Evolutionary conservation across 2,113 vertebrate genomes (phyloP).

Genomic region (Boulengeromyrus knoepffleri): DNA sequence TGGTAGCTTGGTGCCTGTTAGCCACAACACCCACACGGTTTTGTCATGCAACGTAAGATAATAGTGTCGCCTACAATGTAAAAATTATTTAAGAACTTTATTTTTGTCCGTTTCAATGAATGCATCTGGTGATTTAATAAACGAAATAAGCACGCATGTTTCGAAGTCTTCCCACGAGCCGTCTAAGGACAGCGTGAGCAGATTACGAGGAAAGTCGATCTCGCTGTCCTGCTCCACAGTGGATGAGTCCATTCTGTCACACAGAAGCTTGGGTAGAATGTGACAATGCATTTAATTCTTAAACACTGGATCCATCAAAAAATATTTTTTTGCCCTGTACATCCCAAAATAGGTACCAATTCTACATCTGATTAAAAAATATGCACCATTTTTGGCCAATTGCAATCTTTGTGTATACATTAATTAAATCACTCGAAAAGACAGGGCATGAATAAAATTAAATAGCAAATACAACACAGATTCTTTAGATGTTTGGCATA

Average conservation of each 20-base stretch:
- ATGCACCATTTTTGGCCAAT: not conserved
- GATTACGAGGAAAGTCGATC: too few species aligned
- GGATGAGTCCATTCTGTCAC: not conserved
- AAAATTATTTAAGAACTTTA: slow-evolving; percentile 11
- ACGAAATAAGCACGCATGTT: slow-evolving; percentile 69
- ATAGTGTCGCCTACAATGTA: not conserved
- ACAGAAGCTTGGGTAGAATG: not conserved
- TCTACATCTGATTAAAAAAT: not conserved
- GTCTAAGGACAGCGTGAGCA: not conserved
- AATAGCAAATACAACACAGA: not conserved
- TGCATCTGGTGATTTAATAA: slow-evolving; percentile 47
- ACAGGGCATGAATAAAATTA: not conserved
- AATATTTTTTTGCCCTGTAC: not conserved
- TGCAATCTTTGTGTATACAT: not conserved
- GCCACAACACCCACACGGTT: not conserved
- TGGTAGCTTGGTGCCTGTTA: not conserved
- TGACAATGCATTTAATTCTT: not conserved
- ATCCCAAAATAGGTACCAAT: not conserved
- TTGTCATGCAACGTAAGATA: not conserved
- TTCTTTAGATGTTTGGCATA: not conserved
- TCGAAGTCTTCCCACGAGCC: slow-evolving; percentile 36
- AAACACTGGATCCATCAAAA: not conserved
- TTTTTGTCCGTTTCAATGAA: slow-evolving; percentile 61
- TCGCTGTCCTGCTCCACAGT: not conserved
- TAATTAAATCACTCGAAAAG: not conserved